Base-by-base conservation (phyloP, 1,140 invertebrate species). In the Marisa cornuarietis region DNA sequence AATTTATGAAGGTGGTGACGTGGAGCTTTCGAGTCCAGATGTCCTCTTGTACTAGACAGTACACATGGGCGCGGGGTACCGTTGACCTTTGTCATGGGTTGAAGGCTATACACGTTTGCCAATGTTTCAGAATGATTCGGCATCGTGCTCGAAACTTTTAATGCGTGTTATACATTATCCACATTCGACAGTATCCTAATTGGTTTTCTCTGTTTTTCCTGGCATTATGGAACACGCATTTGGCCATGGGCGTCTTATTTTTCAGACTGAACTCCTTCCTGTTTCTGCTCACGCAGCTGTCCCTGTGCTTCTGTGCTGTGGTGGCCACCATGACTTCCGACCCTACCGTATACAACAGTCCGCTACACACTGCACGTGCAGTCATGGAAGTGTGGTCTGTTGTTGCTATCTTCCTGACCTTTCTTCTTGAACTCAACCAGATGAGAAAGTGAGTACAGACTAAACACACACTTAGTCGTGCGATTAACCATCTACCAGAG, bases 361-460 rank as follows among this genome's bases (percentile, higher is more conserved):
- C 84, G 5, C 52, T 88, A 24, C 86, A 89, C 20, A 76, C 84
- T 22, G 80, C 82, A 5, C 78, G 88, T 3, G 88, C 81, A 16
- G 86, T 87, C 14, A 79, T 84, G 49, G 88, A 89, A 71, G 63
- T 79, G 5, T 82, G 84, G 65, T 81, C 81, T 5, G 51, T 81
- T 49, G 31, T 81, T 16, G 83, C 84, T 79, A 83, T 81, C 18
- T 31, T 80, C 5, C 11, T 84, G 6, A 86, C 86, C 9, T 72
- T 87, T 22, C 51, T 85, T 11, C 71, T 85, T 58, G 88, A 89
- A 79, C n/a, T 87, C 13, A 87, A 87, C 69, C 88, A 89, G 79
- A 71, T 89, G 11, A 82, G 83, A 73, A 86, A 84, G 88, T 89
- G 81, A 69, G 84, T 81, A 1, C 31, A 49, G 16, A 3, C 54